Conservation (phyloP, 2,113 vertebrate species). For the Hippolais icterina region DNA sequence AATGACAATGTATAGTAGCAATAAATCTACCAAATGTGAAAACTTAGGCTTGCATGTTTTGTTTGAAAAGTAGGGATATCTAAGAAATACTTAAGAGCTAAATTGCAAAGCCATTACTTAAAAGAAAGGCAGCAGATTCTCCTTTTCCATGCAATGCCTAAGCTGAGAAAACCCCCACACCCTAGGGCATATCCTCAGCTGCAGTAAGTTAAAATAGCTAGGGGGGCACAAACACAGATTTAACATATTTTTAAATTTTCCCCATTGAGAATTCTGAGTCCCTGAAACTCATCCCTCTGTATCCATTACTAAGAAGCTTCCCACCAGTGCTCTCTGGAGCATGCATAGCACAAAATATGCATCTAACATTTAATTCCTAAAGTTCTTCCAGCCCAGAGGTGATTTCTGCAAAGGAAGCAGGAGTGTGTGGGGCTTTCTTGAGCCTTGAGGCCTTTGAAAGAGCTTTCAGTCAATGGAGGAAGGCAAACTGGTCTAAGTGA, state of each 20-base stretch:
- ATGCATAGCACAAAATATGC: background rate
- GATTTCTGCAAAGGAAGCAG: background rate
- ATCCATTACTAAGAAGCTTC: background rate
- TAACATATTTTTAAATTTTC: background rate
- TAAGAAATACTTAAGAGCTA: background rate
- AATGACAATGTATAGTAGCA: background rate
- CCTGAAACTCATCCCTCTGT: background rate
- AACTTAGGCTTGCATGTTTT: background rate
- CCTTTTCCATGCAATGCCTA: background rate
- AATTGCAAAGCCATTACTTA: background rate
- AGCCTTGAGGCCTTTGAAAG: background rate
- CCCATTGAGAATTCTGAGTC: background rate
- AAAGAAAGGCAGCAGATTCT: background rate
- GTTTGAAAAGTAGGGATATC: background rate
- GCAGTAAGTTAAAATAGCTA: background rate
- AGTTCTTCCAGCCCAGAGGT: background rate
- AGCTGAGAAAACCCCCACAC: background rate
- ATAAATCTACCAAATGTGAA: background rate
- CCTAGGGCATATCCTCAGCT: background rate
- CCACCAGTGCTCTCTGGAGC: background rate
- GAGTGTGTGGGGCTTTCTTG: background rate
- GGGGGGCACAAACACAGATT: fast-evolving
- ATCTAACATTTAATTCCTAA: background rate
- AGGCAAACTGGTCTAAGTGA: background rate
- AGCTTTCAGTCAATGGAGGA: background rate